Conservation (phyloP, 2,113 vertebrate genomes). For the Megatriorchis doriae region DNA sequence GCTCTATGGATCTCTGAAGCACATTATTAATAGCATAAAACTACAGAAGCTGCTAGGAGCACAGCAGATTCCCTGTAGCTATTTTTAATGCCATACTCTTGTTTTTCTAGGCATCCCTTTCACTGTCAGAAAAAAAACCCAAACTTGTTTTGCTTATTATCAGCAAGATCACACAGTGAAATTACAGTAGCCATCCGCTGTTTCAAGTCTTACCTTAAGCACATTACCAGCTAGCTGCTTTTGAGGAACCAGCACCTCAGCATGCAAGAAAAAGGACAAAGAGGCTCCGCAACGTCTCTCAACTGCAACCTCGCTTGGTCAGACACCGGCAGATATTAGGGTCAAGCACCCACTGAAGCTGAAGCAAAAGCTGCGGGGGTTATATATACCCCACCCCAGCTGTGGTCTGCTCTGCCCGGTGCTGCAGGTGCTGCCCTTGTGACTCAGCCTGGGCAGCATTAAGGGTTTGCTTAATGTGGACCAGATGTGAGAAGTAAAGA, state of each 20-base stretch:
- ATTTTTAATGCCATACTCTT: not conserved
- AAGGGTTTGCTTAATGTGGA: not conserved
- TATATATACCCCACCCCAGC: rapidly evolving
- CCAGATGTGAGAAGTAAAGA: not conserved
- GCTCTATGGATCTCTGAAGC: not conserved
- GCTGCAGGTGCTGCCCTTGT: not conserved
- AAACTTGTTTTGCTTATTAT: not conserved
- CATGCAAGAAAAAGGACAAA: rapidly evolving
- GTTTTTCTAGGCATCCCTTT: not conserved
- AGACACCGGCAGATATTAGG: rapidly evolving
- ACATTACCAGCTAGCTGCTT: not conserved
- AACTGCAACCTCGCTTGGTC: rapidly evolving
- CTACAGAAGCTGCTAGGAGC: not conserved
- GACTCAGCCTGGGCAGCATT: not conserved
- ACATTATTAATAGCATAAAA: not conserved
- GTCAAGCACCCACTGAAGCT: not conserved
- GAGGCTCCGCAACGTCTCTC: rapidly evolving
- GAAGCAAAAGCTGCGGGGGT: not conserved
- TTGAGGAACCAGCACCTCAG: not conserved
- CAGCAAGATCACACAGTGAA: not conserved
- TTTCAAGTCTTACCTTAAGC: not conserved
- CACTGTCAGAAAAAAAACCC: not conserved
- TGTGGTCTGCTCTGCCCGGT: not conserved
- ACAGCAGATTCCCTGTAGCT: not conserved
- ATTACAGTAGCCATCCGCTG: not conserved